Evolutionary conservation across 2,113 vertebrate species (phyloP), one percentile per base, ranked within the genome.

Genomic region (Acrocephalus kingi): DNA sequence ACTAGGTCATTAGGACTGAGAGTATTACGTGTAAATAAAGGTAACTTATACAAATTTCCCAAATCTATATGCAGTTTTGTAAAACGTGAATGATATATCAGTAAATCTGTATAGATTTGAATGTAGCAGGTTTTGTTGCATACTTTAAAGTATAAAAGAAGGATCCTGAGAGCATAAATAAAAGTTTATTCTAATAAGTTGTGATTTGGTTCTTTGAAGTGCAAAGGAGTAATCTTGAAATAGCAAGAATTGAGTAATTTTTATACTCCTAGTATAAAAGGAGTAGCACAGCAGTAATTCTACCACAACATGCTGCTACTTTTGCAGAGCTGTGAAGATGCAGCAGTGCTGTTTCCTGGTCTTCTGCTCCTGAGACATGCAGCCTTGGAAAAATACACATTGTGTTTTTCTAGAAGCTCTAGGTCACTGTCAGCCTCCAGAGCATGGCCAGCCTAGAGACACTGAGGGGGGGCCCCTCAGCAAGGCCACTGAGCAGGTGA

Each of bases 181-280:
- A 98, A 98, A 94, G 87, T 98, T 95, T 98, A 97, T 98, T 98
- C 97, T 98, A 97, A 87, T 97, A 97, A 63, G 20, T 62, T 63
- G 68, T 93, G 94, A 51, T 71, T 97, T 10, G 17, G 59, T 97
- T 96, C n/a, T 80, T 98, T 95, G 62, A 90, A 84, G 72, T 94
- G 43, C n/a, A 74, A 80, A 63, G 49, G 5, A 5, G 2, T 75
- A 33, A 48, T 37, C 28, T 85, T 79, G 55, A 58, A 87, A 64
- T 37, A 84, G 35, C 35, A 75, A 31, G 54, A 80, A 27, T 2
- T 90, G 3, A 23, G n/a, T 80, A 3, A n/a, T 66, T 67, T 41
- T 61, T 63, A 6, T 62, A 16, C 27, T 94, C 12, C 22, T 56
- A 27, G 63, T 39, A 39, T 39, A 39, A 39, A 39, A 39, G 37